Evolutionary conservation across 2,888 invertebrate species (phyloP), one percentile per base, ranked within the genome.

Genomic region (Dasysyrphus tricinctus): DNA sequence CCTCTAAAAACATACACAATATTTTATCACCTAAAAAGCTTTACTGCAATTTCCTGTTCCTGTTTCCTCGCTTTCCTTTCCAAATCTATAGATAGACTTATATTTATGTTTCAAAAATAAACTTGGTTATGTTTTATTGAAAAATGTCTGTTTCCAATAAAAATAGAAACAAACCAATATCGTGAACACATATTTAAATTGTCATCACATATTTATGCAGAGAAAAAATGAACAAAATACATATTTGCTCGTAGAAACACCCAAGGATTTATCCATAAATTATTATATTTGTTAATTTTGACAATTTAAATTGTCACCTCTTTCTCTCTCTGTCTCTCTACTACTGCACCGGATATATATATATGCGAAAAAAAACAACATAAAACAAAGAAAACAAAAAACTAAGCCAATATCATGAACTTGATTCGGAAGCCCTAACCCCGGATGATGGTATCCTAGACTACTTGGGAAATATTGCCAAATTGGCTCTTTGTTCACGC

Each of bases 131-230:
- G 3, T 34, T 14, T 42, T 14, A 72, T 49, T 65, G 56, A 24
- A 69, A 69, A 34, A 32, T 29, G 24, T 14, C 29, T 44, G 16
- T 47, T 47, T 32, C 2, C 54, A 32, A 24, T 14, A 14, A 2
- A n/a, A 24, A 29, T 24, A 6, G 5, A 29, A 51, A 51, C 8
- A 32, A 57, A 29, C 24, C 49, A 74, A 34, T 7, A 37, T 12
- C 19, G 19, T 16, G n/a, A 29, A 49, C 56, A 65, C 78, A 82
- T 82, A 86, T 82, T 86, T 86, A 78, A 86, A 86, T 75, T 86
- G 86, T 78, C 86, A 79, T 82, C 82, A 57, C 42, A 72, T 34
- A n/a, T n/a, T n/a, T n/a, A 16, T 49, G 54, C 51, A 65, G 32
- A 37, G 2, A 34, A 12, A 12, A 16, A 67, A 49, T 14, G 0